A percentile compares a stretch with the other conserved stretches of the same genome.
phyloP scores from a whole-genome alignment of 2,888 invertebrate species.

The Temnothorax rugatulus region DNA sequence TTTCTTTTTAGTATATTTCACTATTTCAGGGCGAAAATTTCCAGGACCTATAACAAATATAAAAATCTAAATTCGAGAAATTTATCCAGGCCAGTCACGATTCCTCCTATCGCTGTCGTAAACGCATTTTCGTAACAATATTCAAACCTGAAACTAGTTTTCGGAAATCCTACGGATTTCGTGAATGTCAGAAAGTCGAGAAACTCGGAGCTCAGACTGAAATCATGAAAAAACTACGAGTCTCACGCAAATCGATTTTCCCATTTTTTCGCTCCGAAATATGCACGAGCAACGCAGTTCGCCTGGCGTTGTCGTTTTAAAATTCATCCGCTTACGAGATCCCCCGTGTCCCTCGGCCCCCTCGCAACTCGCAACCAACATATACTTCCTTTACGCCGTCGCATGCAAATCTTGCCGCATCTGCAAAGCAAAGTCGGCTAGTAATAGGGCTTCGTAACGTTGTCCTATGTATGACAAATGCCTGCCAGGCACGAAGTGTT shows the following conservation, averaged over 20 bases:
- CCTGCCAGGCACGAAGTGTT: slow-evolving; percentile 50
- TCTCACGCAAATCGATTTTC: not conserved
- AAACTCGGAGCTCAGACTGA: not conserved
- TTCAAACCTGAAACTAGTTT: slow-evolving; percentile 22
- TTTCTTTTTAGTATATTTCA: not conserved
- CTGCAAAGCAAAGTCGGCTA: slow-evolving; percentile 50
- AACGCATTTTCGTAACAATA: not conserved
- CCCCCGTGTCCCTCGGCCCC: not conserved
- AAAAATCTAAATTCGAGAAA: not conserved
- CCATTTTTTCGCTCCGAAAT: not conserved
- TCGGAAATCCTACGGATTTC: not conserved
- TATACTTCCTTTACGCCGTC: slow-evolving; percentile 46
- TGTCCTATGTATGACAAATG: slow-evolving; percentile 52
- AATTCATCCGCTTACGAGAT: slow-evolving; percentile 45
- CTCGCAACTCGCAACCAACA: slow-evolving; percentile 16
- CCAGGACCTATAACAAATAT: no score
- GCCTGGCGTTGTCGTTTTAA: slow-evolving; percentile 26
- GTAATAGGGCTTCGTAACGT: slow-evolving; percentile 28
- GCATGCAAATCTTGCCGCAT: slow-evolving; percentile 51
- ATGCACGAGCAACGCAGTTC: not conserved
- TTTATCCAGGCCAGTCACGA: not conserved
- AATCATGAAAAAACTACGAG: not conserved
- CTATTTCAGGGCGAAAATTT: not conserved
- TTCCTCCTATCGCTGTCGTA: not conserved
- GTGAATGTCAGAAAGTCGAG: not conserved